phyloP scores from a whole-genome alignment of 2,888 invertebrate genomes.

The Odiellus spinosus region DNA sequence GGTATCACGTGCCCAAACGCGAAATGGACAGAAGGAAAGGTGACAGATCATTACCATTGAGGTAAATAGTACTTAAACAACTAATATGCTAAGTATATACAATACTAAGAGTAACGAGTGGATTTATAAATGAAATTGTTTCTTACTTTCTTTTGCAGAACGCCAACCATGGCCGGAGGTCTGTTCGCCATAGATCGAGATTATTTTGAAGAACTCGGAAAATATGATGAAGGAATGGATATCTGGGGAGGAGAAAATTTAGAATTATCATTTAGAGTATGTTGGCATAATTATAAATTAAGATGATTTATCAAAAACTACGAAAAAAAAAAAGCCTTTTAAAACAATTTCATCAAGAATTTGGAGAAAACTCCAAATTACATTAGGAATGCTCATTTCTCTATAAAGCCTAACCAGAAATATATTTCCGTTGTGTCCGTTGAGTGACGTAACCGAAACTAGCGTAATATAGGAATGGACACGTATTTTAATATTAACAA shows the following conservation, averaged over 20 bases:
- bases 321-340: neutral
- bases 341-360: neutral
- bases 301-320: neutral
- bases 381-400: too few relatives aligned
- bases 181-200: constrained; percentile 77
- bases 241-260: constrained; percentile 97
- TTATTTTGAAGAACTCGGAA: constrained; percentile 93
- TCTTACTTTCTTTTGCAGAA: constrained; percentile 32
- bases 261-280: constrained; percentile 86
- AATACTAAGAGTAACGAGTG: too few relatives aligned
- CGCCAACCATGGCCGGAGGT: constrained; percentile 98
- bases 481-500: too few relatives aligned
- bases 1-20: constrained; percentile 94
- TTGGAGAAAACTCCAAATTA: too few relatives aligned
- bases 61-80: too few relatives aligned
- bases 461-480: too few relatives aligned
- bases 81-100: neutral
- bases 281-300: constrained; percentile 21
- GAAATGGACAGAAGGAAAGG: constrained; percentile 87
- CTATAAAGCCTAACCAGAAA: too few relatives aligned
- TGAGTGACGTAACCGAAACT: too few relatives aligned
- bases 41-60: constrained; percentile 66
- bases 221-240: constrained; percentile 98
- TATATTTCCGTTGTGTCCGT: too few relatives aligned
- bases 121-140: too few relatives aligned